Evolutionary conservation across 2,797 vertebrate genomes (phyloP), one percentile per base, ranked within the genome.

Genomic region (Luscinia luscinia): DNA sequence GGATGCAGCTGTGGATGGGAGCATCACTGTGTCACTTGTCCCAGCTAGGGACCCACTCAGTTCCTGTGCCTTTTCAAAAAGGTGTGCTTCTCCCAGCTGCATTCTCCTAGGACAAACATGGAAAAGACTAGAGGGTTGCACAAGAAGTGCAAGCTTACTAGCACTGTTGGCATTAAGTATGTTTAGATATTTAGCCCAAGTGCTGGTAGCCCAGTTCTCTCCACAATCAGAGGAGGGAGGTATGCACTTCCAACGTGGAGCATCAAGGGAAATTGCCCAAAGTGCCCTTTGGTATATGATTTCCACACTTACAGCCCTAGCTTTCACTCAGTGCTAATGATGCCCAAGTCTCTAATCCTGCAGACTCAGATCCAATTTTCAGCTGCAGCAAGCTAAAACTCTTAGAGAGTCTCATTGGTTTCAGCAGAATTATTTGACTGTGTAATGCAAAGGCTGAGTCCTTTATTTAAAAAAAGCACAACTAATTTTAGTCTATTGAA

Each of bases 371-470:
- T 67, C 40, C 21, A 84, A 73, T 88, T 88, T 95, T 77, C 77
- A 79, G 36, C 38, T 30, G 74, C 58, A 74, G 41, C 61, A 78
- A 88, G 49, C 9, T 86, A 90, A 91, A 94, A 61, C 58, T 62
- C 46, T 69, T 22, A 36, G 64, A 88, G 68, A 85, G 18, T 46
- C 64, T 72, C 69, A 40, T 3, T 85, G 82, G 54, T 80, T 95
- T 89, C 89, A 78, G 49, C 40, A 80, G 76, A 91, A 85, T 74
- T 85, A 64, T 87, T 87, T 61, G 55, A 92, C 54, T 64, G 32
- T 70, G 27, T 40, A 93, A 90, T 5, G 8, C 11, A 75, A 86
- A 84, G 38, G 22, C 48, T 75, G 54, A 78, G 54, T 72, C n/a
- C 20, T 64, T 85, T 83, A 34, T 80, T 70, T 22, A 17, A 81